These are phyloP conservation scores for Elymnias hypermnestra DNA, from an alignment of 1,140 invertebrate genomes.

Conservation along the genomic window DNA sequence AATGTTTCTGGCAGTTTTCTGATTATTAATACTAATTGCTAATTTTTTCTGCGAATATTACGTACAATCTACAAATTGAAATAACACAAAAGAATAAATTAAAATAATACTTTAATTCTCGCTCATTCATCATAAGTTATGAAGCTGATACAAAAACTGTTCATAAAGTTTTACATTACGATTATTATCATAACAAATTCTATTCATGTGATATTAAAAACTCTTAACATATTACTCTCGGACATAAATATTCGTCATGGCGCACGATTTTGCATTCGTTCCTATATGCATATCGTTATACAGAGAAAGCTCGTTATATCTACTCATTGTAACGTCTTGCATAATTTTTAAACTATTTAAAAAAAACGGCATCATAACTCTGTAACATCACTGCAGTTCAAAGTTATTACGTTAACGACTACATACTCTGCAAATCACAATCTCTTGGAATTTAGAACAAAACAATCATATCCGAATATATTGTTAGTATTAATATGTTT, in stretches of 20 bases:
- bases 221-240: constrained; percentile 14
- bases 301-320: constrained; percentile 47
- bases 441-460: background rate
- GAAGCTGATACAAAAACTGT: too few species aligned
- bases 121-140: too few species aligned
- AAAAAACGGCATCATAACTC: background rate
- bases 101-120: too few species aligned
- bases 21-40: too few species aligned
- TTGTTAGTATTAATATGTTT: too few species aligned
- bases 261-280: constrained; percentile 38
- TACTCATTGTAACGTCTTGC: constrained; percentile 29
- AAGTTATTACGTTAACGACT: constrained; percentile 7
- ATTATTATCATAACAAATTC: too few species aligned
- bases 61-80: too few species aligned
- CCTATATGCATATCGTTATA: constrained; percentile 11
- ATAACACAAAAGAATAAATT: too few species aligned
- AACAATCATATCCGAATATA: background rate
- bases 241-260: constrained; percentile 48
- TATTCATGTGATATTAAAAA: too few species aligned
- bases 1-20: too few species aligned
- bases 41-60: too few species aligned
- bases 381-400: constrained; percentile 1
- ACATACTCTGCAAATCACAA: background rate
- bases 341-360: constrained; percentile 29
- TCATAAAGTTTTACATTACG: too few species aligned